These are phyloP conservation scores for Ageneiosus marmoratus DNA, from an alignment of 2,113 vertebrate species.

Conservation along the genomic window DNA sequence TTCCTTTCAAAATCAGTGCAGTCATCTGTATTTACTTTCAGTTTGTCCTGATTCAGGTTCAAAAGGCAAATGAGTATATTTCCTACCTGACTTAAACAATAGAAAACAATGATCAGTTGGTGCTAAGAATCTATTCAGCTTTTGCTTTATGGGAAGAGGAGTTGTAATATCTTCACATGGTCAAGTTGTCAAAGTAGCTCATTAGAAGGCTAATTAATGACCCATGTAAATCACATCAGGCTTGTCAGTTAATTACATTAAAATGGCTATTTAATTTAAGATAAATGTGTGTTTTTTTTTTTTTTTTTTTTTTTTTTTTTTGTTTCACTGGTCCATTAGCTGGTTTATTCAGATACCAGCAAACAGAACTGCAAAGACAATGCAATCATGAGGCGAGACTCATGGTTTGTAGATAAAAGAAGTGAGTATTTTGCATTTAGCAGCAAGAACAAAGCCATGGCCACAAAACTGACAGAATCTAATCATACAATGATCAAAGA, in stretches of 20 bases:
- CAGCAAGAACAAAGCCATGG: not conserved
- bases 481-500: not conserved
- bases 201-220: not conserved
- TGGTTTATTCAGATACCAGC: not conserved
- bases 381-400: not conserved
- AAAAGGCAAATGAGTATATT: not conserved
- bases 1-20: not conserved
- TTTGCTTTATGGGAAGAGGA: not conserved
- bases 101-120: not conserved
- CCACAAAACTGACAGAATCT: not conserved
- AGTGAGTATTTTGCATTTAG: not conserved
- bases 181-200: not conserved
- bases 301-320: slow-evolving; percentile 4
- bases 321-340: not conserved
- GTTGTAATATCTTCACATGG: not conserved
- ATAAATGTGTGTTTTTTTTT: too few relatives aligned
- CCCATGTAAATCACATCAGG: not conserved
- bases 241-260: not conserved
- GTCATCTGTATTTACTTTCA: not conserved
- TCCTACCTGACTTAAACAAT: not conserved
- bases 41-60: not conserved
- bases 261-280: not conserved
- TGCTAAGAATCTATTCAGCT: not conserved
- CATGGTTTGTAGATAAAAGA: not conserved
- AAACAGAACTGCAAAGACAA: not conserved